Evolutionary conservation across 2,888 invertebrate species (phyloP).

Genomic region (Nephrocerus scutellatus): DNA sequence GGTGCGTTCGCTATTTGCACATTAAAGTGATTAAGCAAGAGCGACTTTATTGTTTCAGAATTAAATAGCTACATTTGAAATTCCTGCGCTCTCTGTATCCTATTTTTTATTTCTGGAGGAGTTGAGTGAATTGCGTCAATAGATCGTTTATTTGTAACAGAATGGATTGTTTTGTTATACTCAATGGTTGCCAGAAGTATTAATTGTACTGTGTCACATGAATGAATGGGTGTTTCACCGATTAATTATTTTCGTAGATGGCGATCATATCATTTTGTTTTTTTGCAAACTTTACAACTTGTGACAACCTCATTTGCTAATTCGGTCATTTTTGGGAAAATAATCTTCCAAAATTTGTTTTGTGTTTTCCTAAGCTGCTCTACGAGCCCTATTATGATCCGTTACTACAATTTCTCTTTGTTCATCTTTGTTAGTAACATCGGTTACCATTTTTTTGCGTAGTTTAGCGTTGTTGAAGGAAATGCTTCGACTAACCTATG

Average conservation of each 20-base stretch:
- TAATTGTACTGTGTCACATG: too few species aligned
- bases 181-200: too few species aligned
- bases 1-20: too few species aligned
- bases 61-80: slow-evolving; percentile 2
- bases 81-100: background rate
- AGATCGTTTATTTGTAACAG: too few species aligned
- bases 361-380: background rate
- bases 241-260: slow-evolving; percentile 2
- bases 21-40: too few species aligned
- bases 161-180: too few species aligned
- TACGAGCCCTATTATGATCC: too few species aligned
- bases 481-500: slow-evolving; percentile 4
- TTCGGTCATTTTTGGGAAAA: background rate
- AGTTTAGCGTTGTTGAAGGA: slow-evolving; percentile 8
- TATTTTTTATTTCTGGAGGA: background rate
- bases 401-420: too few species aligned
- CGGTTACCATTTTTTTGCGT: slow-evolving; percentile 4
- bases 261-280: slow-evolving; percentile 4
- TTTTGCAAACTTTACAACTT: slow-evolving; percentile 1
- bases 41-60: too few species aligned
- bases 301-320: slow-evolving; percentile 1
- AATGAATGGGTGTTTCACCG: too few species aligned
- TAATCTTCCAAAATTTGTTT: background rate
- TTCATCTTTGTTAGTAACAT: too few species aligned
- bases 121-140: too few species aligned